Base-by-base conservation (phyloP, 2,888 invertebrate species). In the Agrilus mali region DNA sequence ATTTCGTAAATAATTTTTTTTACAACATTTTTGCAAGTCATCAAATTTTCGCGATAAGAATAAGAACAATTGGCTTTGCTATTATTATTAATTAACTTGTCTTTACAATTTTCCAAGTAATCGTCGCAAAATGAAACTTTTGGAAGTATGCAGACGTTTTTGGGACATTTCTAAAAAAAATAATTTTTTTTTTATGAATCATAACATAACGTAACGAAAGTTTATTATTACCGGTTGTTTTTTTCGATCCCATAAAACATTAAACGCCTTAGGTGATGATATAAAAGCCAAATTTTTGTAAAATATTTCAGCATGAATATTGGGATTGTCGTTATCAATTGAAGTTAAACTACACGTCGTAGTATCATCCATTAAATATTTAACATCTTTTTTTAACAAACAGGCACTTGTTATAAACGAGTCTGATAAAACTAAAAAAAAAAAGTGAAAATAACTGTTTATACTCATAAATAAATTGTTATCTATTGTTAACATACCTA, bases 341-440 rank as follows among this genome's bases (percentile, higher is more conserved):
- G 60, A 48, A 45, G 51, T 59, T 55, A 70, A 67, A 43, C 59
- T 54, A 52, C 71, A 72, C 14, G 54, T 50, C 42, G 59, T 58
- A 50, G 65, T 59, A 52, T 66, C 59, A 48, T 70, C 58, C 53
- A 67, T 58, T 36, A 75, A 61, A 58, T 67, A 73, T 49, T 59
- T 60, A 2, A 74, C 47, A 40, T 58, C 55, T 52, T 66, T 68
- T 40, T 59, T 62, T 14, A 56, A 50, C 35, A 58, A 44, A 50
- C 69, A 70, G 37, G 53, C 48, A 33, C 54, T 50, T 6, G 61
- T 60, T 10, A 65, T 47, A 37, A 64, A 60, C 42, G 54, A 57
- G 16, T 58, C 56, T 10, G 64, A 63, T 12, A 67, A 36, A 47
- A 58, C 68, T 67, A 45, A 13, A 46, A 42, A 40, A 38, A n/a